These are phyloP conservation scores for Diplodus puntazzo DNA, from an alignment of 2,797 vertebrate species.

Conservation along the genomic window DNA sequence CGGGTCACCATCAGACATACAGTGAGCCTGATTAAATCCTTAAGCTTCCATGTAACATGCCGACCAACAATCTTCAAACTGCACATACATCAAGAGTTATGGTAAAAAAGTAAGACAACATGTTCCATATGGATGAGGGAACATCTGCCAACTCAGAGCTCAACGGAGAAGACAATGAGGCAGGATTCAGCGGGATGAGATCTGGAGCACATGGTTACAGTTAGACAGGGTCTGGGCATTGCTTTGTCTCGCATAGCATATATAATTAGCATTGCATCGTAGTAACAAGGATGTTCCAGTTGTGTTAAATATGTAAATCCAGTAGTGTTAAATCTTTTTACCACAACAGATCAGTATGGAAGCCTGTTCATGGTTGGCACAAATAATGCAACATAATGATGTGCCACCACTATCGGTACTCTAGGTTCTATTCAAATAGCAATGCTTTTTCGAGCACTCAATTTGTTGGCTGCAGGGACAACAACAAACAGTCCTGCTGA, in stretches of 20 bases:
- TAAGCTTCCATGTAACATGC: constrained; percentile 23
- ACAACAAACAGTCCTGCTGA: neutral
- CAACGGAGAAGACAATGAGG: neutral
- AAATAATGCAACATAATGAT: constrained; percentile 10
- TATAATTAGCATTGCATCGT: neutral
- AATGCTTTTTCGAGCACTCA: neutral
- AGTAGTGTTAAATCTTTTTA: neutral
- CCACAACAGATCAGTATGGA: neutral
- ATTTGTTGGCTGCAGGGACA: neutral
- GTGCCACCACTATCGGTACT: neutral
- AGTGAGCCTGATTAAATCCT: constrained; percentile 33
- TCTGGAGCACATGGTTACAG: neutral
- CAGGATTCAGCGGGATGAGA: neutral
- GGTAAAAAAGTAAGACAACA: constrained; percentile 6
- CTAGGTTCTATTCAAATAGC: neutral
- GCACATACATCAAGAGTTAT: constrained; percentile 29
- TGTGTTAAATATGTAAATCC: constrained; percentile 16
- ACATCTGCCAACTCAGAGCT: constrained; percentile 13
- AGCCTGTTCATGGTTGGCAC: constrained; percentile 7
- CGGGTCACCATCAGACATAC: constrained; percentile 21
- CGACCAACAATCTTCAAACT: constrained; percentile 12
- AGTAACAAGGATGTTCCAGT: neutral
- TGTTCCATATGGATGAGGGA: constrained; percentile 15
- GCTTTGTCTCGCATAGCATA: neutral
- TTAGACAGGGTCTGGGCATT: neutral